These are phyloP conservation scores for Triops cancriformis DNA, from an alignment of 1,140 invertebrate species.

Conservation along the genomic window DNA sequence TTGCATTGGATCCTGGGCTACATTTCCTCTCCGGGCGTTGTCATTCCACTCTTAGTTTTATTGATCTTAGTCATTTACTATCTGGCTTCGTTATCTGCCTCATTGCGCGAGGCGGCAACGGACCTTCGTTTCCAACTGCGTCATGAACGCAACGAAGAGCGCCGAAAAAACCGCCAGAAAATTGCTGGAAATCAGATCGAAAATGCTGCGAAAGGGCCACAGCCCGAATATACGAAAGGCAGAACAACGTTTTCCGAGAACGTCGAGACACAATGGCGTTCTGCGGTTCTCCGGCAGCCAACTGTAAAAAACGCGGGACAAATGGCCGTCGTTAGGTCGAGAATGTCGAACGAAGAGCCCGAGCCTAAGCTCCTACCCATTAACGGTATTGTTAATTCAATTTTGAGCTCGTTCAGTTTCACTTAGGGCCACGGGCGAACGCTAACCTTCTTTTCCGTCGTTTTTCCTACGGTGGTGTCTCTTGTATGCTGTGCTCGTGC, in stretches of 20 bases:
- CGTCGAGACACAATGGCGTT: slow-evolving; percentile 6
- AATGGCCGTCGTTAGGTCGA: background rate
- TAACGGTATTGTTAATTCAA: slow-evolving; percentile 2
- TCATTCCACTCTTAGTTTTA: slow-evolving; percentile 86
- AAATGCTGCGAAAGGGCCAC: slow-evolving; percentile 56
- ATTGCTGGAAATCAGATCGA: slow-evolving; percentile 54
- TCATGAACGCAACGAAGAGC: slow-evolving; percentile 81
- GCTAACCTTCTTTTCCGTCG: background rate
- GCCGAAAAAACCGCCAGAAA: slow-evolving; percentile 84
- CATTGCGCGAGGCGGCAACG: slow-evolving; percentile 83
- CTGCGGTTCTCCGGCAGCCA: background rate
- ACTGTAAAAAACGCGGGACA: slow-evolving; percentile 17
- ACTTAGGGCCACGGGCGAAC: background rate
- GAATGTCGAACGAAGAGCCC: background rate
- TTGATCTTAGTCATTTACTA: slow-evolving; percentile 92
- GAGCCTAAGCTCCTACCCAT: background rate
- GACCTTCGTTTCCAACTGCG: slow-evolving; percentile 75
- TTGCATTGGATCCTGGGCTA: slow-evolving; percentile 47
- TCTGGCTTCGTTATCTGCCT: slow-evolving; percentile 77
- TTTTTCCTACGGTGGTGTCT: background rate
- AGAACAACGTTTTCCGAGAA: background rate
- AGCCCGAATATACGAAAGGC: background rate
- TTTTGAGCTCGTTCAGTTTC: background rate
- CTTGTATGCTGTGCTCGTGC: background rate
- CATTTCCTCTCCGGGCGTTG: slow-evolving; percentile 83